These are phyloP conservation scores for Apis dorsata DNA, from an alignment of 1,140 invertebrate species.

Conservation along the genomic window DNA sequence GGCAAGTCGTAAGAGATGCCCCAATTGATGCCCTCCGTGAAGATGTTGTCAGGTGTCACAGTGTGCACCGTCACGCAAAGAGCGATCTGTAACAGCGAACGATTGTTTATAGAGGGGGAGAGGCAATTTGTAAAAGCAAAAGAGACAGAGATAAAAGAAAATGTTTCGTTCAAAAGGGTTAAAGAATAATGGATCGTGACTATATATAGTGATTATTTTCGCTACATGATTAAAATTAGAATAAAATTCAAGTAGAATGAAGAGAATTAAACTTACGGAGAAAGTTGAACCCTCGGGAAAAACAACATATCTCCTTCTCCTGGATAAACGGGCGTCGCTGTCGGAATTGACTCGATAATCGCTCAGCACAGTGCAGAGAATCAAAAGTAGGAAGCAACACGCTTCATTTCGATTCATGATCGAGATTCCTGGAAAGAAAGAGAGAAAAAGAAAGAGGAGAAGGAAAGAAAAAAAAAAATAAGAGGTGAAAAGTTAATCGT, in stretches of 20 bases:
- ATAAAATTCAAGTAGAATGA: too few species aligned
- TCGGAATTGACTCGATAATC: slow-evolving; percentile 49
- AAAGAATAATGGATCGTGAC: neutral
- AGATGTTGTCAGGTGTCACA: slow-evolving; percentile 80
- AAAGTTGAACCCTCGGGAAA: slow-evolving; percentile 89
- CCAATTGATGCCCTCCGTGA: slow-evolving; percentile 87
- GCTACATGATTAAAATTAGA: too few species aligned
- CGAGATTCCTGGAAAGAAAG: too few species aligned
- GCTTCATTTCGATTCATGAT: slow-evolving; percentile 40
- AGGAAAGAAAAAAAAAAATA: slow-evolving; percentile 9
- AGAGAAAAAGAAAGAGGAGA: too few species aligned
- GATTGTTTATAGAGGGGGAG: too few species aligned
- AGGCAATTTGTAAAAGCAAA: neutral
- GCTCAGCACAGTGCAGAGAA: slow-evolving; percentile 8
- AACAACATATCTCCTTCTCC: slow-evolving; percentile 86
- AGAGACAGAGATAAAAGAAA: neutral
- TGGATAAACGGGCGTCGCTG: slow-evolving; percentile 66
- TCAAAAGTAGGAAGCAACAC: slow-evolving; percentile 32
- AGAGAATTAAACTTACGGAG: slow-evolving; percentile 81
- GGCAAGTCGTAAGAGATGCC: slow-evolving; percentile 88
- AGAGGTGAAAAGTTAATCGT: slow-evolving; percentile 17
- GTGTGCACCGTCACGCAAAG: slow-evolving; percentile 83
- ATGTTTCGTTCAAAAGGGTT: neutral
- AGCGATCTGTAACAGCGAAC: slow-evolving; percentile 77
- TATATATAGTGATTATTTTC: too few species aligned